Evolutionary conservation across 2,888 invertebrate genomes (phyloP), one percentile per base, ranked within the genome.

Genomic region (Chaitophorus viminalis): DNA sequence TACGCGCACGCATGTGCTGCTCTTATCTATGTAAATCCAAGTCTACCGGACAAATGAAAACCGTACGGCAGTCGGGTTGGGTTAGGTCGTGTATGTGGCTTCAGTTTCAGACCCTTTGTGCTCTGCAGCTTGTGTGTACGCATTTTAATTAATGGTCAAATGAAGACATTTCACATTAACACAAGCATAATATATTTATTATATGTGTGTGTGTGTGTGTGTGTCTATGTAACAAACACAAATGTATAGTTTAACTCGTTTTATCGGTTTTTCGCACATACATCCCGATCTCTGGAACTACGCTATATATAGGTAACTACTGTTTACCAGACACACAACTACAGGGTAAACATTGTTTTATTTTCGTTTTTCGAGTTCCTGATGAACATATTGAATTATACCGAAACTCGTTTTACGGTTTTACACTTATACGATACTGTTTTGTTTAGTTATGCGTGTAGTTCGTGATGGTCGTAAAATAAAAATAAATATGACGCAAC

Each of bases 21-120:
- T 68, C 29, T 29, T 68, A 68, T 68, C 68, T 68, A 68, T 25
- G 68, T 68, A 68, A n/a, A 25, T 68, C 68, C 68, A n/a, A 68
- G 68, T 68, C 68, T 25, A 11, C n/a, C 11, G 52, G 77, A 77
- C 77, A 52, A 77, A 21, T 52, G 39, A 77, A 77, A 77, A 77
- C 31, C 8, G 60, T 46, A 46, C 6, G 9, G n/a, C 29, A 25
- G 68, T n/a, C 60, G 60, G 68, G 68, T 68, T 60, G 60, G 60
- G 68, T 68, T 68, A 68, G 68, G 68, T 68, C 68, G 68, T 68
- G 68, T 68, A 29, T 8, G 29, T 68, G n/a, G 25, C 60, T 25
- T 25, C 3, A 25, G 60, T 6, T 68, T 60, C 60, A 60, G 60
- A 25, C 60, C 25, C 60, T 60, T 25, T 60, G 18, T 60, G 60